A percentile compares a stretch with the other conserved stretches of the same genome.
phyloP scores from a whole-genome alignment of 2,113 vertebrate species.

The Eptesicus fuscus region DNA sequence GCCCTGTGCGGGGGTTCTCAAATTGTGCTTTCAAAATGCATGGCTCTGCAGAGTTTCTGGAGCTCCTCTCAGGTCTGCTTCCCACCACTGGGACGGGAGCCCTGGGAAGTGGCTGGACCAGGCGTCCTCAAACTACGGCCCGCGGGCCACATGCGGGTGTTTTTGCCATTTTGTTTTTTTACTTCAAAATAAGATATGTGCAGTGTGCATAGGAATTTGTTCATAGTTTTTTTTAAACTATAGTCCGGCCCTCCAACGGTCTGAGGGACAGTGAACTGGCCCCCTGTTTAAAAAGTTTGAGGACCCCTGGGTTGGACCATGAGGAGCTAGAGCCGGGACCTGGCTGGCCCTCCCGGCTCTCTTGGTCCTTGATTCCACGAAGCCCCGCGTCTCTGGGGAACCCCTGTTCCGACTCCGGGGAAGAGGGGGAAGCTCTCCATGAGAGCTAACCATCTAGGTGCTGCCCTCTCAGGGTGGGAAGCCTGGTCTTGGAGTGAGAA shows the following conservation, averaged over 20 bases:
- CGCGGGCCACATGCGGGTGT: no score
- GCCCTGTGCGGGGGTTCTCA: background rate
- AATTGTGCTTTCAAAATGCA: no score
- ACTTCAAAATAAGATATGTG: no score
- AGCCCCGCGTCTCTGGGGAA: slow-evolving; percentile 59
- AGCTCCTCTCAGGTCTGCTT: slow-evolving; percentile 6
- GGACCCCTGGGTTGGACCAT: no score
- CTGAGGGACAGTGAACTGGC: no score
- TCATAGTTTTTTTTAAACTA: no score
- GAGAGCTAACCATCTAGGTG: background rate
- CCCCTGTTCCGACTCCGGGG: slow-evolving; percentile 40
- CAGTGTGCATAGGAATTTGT: no score
- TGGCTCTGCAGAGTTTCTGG: background rate
- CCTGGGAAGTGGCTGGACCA: slow-evolving; percentile 41
- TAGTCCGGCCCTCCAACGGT: no score
- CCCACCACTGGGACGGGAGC: background rate
- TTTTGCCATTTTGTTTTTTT: no score
- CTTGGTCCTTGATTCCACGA: background rate
- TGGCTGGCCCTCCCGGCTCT: background rate
- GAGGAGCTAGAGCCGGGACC: no score
- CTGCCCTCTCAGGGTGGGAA: background rate
- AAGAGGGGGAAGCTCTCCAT: slow-evolving; percentile 48
- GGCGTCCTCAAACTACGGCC: no score
- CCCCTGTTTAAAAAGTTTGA: no score
- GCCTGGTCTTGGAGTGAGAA: background rate